A percentile compares a stretch with the other conserved stretches of the same genome.
These are phyloP conservation scores for Orchestia grillus DNA, from an alignment of 1,140 invertebrate species.

Conservation along the genomic window DNA sequence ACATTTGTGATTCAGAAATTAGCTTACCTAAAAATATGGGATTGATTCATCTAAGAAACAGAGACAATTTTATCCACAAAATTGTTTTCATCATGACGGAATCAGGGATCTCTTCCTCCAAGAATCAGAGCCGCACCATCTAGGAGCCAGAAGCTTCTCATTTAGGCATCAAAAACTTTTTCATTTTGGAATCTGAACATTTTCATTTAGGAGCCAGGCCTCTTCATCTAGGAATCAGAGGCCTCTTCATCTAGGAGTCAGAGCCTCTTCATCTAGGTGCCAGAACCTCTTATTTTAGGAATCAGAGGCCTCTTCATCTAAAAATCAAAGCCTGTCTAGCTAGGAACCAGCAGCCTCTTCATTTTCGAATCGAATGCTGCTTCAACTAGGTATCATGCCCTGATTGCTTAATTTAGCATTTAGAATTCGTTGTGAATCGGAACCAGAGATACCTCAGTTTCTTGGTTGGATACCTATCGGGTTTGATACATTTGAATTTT, in stretches of 20 bases:
- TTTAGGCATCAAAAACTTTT: not conserved
- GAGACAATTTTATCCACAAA: not conserved
- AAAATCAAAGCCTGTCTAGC: not conserved
- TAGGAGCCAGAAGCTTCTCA: not conserved
- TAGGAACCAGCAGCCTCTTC: not conserved
- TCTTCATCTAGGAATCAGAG: no score
- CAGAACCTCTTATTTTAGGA: not conserved
- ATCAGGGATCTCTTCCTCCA: no score
- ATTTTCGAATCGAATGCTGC: not conserved
- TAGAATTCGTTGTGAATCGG: not conserved
- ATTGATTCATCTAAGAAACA: not conserved
- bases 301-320: not conserved
- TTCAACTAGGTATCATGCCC: not conserved
- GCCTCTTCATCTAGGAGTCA: no score
- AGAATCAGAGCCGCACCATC: no score
- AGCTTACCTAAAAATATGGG: not conserved
- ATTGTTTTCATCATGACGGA: no score
- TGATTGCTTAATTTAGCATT: not conserved
- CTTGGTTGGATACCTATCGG: not conserved
- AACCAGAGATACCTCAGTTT: not conserved
- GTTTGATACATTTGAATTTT: not conserved
- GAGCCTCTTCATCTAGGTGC: no score
- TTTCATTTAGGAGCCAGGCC: not conserved
- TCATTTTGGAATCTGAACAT: not conserved
- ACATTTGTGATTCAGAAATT: not conserved